Evolutionary conservation across 2,797 vertebrate species (phyloP).

Genomic region (Megaceryle alcyon): DNA sequence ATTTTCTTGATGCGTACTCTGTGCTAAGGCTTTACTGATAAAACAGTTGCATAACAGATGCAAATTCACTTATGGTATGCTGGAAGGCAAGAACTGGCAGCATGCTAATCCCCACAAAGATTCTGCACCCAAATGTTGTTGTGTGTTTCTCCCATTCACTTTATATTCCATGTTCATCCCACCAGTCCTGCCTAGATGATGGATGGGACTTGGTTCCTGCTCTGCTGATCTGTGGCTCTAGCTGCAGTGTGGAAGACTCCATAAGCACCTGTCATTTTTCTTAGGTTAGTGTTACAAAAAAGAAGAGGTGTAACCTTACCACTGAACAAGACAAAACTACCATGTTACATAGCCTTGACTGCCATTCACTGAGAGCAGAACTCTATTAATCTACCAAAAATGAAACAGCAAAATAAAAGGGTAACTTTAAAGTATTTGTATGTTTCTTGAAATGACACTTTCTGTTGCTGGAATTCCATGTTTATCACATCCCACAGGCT

Average conservation of each 20-base stretch:
- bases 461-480: slow-evolving; percentile 45
- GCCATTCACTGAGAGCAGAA: not conserved
- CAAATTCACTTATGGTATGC: not conserved
- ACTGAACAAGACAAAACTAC: not conserved
- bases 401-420: not conserved
- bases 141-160: slow-evolving; percentile 11
- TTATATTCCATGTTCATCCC: not conserved
- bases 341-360: not conserved
- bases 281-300: not conserved
- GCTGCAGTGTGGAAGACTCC: not conserved
- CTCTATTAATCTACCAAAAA: not conserved
- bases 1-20: not conserved
- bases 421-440: not conserved
- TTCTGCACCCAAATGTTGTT: not conserved
- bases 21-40: not conserved
- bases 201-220: not conserved
- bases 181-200: not conserved
- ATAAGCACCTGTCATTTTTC: not conserved
- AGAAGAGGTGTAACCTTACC: not conserved
- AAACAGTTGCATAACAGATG: not conserved
- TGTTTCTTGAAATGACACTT: not conserved
- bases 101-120: not conserved
- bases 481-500: slow-evolving; percentile 57
- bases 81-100: slow-evolving; percentile 36
- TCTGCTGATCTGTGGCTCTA: not conserved